Evolutionary conservation across 2,113 vertebrate genomes (phyloP), one percentile per base, ranked within the genome.

Genomic region (Salvelinus fontinalis): DNA sequence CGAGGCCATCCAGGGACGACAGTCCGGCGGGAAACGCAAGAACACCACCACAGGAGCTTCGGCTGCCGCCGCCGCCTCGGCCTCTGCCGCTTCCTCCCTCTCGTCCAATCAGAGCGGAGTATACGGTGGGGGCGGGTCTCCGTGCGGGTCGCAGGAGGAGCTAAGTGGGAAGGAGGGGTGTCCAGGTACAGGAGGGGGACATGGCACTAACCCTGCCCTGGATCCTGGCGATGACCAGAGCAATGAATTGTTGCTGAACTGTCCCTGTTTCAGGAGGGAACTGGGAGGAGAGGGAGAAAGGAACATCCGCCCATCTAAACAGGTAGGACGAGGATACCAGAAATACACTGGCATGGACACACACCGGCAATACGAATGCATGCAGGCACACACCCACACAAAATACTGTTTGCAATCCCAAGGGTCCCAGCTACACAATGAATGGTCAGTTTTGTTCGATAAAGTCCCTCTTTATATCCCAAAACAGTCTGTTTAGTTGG

Each of bases 161-260:
- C 92, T 99, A 85, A 97, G 95, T 86, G 93, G 94, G 76, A 98
- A 98, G 77, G 97, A 97, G 49, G 92, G 34, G 49, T 92, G 18
- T 20, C 34, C 82, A 34, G 83, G 84, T 16, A 18, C 3, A 27
- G 83, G 84, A 16, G 59, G 18, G 59, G 83, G 84, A 8, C 89
- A 92, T 1, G 12, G 77, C 22, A 64, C 84, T 70, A 91, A 87
- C 87, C 95, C 96, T 8, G 92, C 94, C 71, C 90, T 98, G 89
- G 98, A 99, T 88, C 96, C 97, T n/a, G 98, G 98, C 3, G 98
- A 99, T 0, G 98, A 99, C 86, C 99, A 98, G 90, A 98, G 96
- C 93, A 99, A 99, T 29, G 97, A 99, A 12, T 95, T 99, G 54
- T 95, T 99, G 54, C 93, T 99, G 87, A 98, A 96, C 89, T 99